Conservation (phyloP, 2,113 vertebrate species). For the Zingel zingel region DNA sequence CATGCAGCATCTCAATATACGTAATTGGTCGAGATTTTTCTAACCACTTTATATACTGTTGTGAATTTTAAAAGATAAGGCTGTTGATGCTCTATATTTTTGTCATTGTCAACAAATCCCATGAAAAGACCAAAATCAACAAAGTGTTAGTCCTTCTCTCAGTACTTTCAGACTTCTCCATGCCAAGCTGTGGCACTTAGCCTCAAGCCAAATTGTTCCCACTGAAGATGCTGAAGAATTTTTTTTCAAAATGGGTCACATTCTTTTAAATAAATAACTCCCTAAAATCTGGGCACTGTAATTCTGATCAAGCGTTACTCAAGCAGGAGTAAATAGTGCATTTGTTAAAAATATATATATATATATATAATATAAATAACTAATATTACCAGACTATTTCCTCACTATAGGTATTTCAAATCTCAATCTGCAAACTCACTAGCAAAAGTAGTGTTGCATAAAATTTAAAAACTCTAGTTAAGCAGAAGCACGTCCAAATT, state of each 20-base stretch:
- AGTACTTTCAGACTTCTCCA: constrained; percentile 1
- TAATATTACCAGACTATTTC: no score
- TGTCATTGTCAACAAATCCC: background rate
- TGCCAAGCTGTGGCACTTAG: background rate
- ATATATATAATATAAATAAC: no score
- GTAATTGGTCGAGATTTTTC: background rate
- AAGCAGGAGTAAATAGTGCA: background rate
- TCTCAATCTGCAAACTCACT: background rate
- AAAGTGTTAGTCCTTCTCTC: background rate
- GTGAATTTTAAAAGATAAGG: background rate
- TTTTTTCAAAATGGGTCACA: constrained; percentile 28
- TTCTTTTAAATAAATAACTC: background rate
- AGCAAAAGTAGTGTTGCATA: background rate
- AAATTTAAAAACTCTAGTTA: background rate
- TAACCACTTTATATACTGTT: background rate
- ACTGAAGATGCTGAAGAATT: constrained; percentile 19
- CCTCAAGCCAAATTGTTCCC: background rate
- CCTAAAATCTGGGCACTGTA: background rate
- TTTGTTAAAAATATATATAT: no score
- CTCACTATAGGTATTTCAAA: no score
- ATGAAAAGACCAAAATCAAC: constrained; percentile 6
- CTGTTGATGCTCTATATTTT: background rate
- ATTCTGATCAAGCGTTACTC: background rate
- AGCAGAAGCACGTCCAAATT: background rate
- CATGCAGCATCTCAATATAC: background rate